A percentile compares a stretch with the other conserved stretches of the same genome.
These are phyloP conservation scores for Recurvirostra avosetta DNA, from an alignment of 2,113 vertebrate species.

Conservation along the genomic window DNA sequence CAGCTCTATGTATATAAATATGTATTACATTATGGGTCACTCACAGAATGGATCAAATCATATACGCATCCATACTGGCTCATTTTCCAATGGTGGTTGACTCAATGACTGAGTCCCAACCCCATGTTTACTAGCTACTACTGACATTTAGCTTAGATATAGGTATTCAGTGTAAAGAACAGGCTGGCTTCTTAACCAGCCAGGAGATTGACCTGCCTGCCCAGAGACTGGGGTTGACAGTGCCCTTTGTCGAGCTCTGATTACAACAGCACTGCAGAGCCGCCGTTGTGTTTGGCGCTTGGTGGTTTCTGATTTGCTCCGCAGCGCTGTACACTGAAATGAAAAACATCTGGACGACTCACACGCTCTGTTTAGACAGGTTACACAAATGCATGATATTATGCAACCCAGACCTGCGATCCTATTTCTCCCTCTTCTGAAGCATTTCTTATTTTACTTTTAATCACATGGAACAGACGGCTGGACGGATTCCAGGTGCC, in stretches of 20 bases:
- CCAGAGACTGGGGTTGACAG: not conserved
- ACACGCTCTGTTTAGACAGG: conserved; percentile 45
- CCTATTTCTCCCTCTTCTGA: conserved; percentile 26
- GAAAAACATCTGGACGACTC: conserved; percentile 69
- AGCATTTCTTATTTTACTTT: conserved; percentile 51
- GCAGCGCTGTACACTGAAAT: conserved; percentile 40
- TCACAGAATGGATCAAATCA: not conserved
- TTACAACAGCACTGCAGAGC: conserved; percentile 35
- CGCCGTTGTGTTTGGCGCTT: conserved; percentile 19
- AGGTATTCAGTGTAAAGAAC: not conserved
- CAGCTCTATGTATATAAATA: not conserved
- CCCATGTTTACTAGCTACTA: not conserved
- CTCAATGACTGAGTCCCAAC: not conserved
- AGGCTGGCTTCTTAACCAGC: not conserved
- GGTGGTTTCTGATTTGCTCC: conserved; percentile 38
- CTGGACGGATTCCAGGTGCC: conserved; percentile 27
- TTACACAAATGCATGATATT: conserved; percentile 63
- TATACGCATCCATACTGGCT: not conserved
- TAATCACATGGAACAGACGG: conserved; percentile 15
- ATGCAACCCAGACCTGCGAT: conserved; percentile 41
- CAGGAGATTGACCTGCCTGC: not conserved
- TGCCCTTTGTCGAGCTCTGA: conserved; percentile 9
- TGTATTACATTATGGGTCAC: not conserved
- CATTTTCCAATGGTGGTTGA: not conserved
- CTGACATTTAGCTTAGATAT: not conserved